Evolutionary conservation across 2,888 invertebrate species (phyloP).

Genomic region (Epirrhoe tristata): DNA sequence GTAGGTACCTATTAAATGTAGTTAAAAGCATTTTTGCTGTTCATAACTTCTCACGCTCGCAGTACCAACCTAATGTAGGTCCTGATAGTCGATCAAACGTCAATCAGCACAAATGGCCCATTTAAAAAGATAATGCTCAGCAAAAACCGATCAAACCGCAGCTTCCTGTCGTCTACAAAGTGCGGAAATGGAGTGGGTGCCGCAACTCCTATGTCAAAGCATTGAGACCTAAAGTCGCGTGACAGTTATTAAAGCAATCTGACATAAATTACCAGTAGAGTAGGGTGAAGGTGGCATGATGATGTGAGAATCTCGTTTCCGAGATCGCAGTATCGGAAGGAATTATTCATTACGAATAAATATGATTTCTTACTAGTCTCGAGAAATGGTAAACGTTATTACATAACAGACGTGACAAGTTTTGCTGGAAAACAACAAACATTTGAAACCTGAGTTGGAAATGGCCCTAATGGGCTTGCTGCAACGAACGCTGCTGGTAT

Average conservation of each 20-base stretch:
- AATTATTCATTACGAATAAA: constrained; percentile 4
- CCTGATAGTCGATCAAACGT: constrained; percentile 19
- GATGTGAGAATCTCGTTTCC: constrained; percentile 12
- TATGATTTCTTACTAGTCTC: constrained; percentile 1
- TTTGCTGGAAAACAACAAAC: background rate
- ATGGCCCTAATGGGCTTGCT: background rate
- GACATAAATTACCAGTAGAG: constrained; percentile 19
- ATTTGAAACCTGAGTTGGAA: background rate
- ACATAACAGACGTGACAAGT: background rate
- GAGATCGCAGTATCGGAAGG: constrained; percentile 18
- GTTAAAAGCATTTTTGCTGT: background rate
- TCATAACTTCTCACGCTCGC: constrained; percentile 1
- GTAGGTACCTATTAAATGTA: constrained; percentile 3
- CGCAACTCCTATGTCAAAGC: constrained; percentile 14
- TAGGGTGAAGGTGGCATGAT: constrained; percentile 18
- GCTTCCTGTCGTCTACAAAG: constrained; percentile 36
- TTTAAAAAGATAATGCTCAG: constrained; percentile 23
- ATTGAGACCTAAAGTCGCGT: constrained; percentile 9
- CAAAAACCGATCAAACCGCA: constrained; percentile 35
- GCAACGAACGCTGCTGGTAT: no score
- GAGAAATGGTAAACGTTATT: background rate
- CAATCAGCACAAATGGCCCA: constrained; percentile 33
- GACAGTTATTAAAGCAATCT: constrained; percentile 17
- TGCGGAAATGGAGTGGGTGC: constrained; percentile 34
- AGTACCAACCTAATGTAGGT: background rate